Evolutionary conservation across 1,140 invertebrate genomes (phyloP).

Genomic region (Lysiphlebus fabarum): DNA sequence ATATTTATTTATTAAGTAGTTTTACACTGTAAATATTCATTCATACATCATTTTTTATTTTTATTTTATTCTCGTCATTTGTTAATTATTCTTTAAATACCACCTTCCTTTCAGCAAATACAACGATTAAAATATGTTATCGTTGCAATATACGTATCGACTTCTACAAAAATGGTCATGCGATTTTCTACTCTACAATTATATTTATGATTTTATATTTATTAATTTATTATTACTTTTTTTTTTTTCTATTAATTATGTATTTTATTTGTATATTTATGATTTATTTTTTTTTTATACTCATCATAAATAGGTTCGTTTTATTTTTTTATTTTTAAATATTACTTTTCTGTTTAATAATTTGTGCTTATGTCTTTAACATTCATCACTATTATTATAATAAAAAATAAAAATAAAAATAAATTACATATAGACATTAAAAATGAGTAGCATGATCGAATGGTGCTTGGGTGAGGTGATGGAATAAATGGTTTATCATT

Average conservation of each 20-base stretch:
- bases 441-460: conserved; percentile 38
- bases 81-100: conserved; percentile 25
- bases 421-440: not conserved
- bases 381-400: conserved; percentile 15
- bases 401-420: not conserved
- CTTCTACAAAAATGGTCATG: conserved; percentile 18
- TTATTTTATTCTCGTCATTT: conserved; percentile 21
- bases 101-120: conserved; percentile 34
- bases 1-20: conserved; percentile 30
- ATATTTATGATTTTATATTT: conserved; percentile 4
- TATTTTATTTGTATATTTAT: conserved; percentile 10
- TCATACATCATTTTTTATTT: not conserved
- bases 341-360: not conserved
- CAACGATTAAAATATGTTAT: conserved; percentile 18
- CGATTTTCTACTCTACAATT: not conserved
- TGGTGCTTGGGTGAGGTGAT: conserved; percentile 30
- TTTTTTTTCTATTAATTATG: not conserved
- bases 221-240: conserved; percentile 2
- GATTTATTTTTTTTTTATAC: conserved; percentile 12
- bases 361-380: not conserved
- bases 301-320: not conserved
- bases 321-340: not conserved
- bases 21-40: conserved; percentile 29
- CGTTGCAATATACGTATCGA: conserved; percentile 14
- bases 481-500: conserved; percentile 15